Percentiles rank a stretch among this genome's conserved stretches.
phyloP scores from a whole-genome alignment of 2,888 invertebrate genomes.

The Euplagia quadripunctaria region DNA sequence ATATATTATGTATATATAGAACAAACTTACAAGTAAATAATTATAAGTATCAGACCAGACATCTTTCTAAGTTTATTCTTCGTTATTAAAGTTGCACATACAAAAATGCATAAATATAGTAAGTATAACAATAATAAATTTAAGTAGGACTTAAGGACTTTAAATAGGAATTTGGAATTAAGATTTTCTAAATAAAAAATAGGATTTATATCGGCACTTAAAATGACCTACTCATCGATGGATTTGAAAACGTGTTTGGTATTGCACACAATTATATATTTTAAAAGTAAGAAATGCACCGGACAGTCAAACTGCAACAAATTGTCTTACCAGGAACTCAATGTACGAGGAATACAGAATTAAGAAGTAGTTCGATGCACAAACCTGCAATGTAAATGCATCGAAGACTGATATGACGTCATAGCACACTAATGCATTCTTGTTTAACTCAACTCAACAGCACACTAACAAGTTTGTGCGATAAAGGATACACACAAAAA shows the following conservation, averaged over 20 bases:
- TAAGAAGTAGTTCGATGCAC: constrained; percentile 66
- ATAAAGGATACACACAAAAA: constrained; percentile 1
- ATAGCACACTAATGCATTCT: constrained; percentile 39
- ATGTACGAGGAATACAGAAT: constrained; percentile 79
- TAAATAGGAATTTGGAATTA: no score
- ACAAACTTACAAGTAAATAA: neutral
- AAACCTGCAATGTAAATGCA: constrained; percentile 62
- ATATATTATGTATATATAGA: neutral
- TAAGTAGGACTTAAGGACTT: no score
- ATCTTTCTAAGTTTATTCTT: no score
- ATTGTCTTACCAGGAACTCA: constrained; percentile 81
- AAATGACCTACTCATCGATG: neutral
- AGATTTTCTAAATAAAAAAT: neutral
- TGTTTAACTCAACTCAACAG: constrained; percentile 15
- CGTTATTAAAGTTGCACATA: no score
- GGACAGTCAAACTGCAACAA: constrained; percentile 42
- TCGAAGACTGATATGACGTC: constrained; percentile 50
- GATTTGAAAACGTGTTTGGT: neutral
- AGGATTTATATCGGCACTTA: no score
- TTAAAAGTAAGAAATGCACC: neutral
- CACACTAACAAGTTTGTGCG: constrained; percentile 20
- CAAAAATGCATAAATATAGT: no score
- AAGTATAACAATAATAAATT: no score
- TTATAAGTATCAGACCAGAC: no score
- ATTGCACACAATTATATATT: neutral